Evolutionary conservation across 2,113 vertebrate species (phyloP).

Genomic region (Mesitornis unicolor): DNA sequence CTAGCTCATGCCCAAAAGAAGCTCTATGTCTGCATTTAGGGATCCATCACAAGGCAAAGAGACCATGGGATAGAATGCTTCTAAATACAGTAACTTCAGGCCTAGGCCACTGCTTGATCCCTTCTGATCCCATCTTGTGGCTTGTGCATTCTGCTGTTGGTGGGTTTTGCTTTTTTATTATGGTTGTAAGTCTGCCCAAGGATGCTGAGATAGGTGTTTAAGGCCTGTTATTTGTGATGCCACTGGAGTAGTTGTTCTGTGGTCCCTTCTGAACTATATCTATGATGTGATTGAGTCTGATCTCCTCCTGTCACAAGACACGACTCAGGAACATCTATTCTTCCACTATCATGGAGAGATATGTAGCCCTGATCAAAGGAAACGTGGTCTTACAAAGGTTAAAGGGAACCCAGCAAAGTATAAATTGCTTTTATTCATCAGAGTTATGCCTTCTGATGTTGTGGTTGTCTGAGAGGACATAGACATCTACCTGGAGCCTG

Average conservation of each 20-base stretch:
- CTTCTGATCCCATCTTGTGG: not conserved
- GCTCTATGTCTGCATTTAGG: not conserved
- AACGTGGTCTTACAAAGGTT: not conserved
- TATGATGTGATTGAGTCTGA: not conserved
- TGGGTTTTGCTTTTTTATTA: not conserved
- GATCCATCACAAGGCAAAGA: not conserved
- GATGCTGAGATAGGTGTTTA: not conserved
- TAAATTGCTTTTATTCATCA: not conserved
- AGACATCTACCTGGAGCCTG: not conserved
- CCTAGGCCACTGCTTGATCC: not conserved
- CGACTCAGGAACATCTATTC: fast-evolving
- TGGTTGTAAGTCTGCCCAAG: not conserved
- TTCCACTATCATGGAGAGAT: not conserved
- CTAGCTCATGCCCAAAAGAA: not conserved
- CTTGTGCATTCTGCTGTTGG: not conserved
- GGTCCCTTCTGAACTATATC: not conserved
- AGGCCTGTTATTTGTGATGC: not conserved
- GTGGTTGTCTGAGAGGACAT: not conserved
- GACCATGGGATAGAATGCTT: not conserved
- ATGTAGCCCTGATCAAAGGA: not conserved
- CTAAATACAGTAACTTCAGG: not conserved
- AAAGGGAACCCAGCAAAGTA: not conserved
- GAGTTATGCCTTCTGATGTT: not conserved
- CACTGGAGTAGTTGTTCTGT: not conserved
- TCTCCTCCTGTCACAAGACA: not conserved